Base-by-base conservation (phyloP, 2,888 invertebrate genomes). In the Trichogramma dendrolimi region DNA sequence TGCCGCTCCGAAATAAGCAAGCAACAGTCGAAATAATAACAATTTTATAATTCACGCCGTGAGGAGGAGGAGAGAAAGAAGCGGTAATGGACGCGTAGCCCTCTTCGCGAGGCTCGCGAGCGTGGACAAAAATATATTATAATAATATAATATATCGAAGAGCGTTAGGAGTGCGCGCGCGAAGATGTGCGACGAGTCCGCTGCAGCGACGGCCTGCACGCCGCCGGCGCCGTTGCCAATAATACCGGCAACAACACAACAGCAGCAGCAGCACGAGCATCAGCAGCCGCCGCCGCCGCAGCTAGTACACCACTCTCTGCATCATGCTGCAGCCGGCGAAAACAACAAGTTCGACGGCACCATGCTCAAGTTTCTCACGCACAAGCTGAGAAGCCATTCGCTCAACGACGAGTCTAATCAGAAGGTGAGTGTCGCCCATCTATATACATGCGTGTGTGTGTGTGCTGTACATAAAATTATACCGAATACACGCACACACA, bases 281-380 rank as follows among this genome's bases (percentile, higher is more conserved):
- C 47, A 51, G n/a, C 27, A 14, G 14, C 27, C 1, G 27, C 27
- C 27, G 27, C 27, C 3, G 27, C 27, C 27, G 27, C 27, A 27
- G 8, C 40, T 56, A 10, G 27, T 51, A 40, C 8, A 6, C 41
- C 42, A 56, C 48, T 11, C 42, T 11, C 42, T 41, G 10, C 10
- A 10, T 27, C 27, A 27, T 27, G 27, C 27, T 27, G 27, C 27
- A 27, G 27, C 27, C 27, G 27, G 27, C 41, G 6, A 56, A 56
- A 39, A 8, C 4, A 40, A 48, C 5, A 39, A 41, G 27, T 65
- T 70, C 61, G 67, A 65, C 69, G 66, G 84, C 86, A 88, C 86
- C 85, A 91, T 91, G 90, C 88, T 91, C 83, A 90, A 89, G 83
- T 90, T 89, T 83, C 85, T 91, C 79, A 91, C 91, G 75, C 88